A percentile compares a stretch with the other conserved stretches of the same genome.
Conservation (phyloP, 2,113 vertebrate genomes). For the Axis porcinus region DNA sequence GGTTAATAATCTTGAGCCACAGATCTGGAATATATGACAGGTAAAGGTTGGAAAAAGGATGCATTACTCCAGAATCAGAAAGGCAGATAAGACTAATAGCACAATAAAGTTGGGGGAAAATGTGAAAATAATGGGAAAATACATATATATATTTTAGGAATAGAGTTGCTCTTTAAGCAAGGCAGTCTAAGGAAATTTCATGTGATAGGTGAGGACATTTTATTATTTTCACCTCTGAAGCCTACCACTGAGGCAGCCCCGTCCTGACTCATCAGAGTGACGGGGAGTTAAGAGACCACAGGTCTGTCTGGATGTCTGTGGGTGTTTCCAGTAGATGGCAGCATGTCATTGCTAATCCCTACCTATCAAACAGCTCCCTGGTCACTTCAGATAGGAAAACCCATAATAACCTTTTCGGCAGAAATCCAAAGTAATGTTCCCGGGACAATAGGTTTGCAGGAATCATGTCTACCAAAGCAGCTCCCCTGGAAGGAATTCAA, state of each 20-base stretch:
- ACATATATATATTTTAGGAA: background rate
- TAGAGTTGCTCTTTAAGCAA: background rate
- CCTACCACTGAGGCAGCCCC: background rate
- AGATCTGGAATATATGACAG: background rate
- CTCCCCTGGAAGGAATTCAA: background rate
- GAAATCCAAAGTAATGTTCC: background rate
- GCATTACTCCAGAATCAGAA: background rate
- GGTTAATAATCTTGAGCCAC: background rate
- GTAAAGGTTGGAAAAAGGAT: background rate
- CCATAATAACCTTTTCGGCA: background rate
- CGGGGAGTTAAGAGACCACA: background rate
- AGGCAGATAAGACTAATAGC: background rate
- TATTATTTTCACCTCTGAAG: background rate
- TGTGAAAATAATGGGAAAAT: background rate
- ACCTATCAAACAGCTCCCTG: background rate
- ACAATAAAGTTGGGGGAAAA: background rate
- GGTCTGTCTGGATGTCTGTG: background rate
- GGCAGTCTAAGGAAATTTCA: background rate
- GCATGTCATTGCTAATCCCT: constrained; percentile 68
- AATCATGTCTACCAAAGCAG: accelerated
- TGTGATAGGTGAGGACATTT: background rate
- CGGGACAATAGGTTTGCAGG: background rate
- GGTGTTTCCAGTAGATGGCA: constrained; percentile 81
- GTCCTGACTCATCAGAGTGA: background rate
- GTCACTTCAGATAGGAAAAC: constrained; percentile 18